Evolutionary conservation across 1,140 invertebrate species (phyloP).

Genomic region (Heliconius eleuchia): DNA sequence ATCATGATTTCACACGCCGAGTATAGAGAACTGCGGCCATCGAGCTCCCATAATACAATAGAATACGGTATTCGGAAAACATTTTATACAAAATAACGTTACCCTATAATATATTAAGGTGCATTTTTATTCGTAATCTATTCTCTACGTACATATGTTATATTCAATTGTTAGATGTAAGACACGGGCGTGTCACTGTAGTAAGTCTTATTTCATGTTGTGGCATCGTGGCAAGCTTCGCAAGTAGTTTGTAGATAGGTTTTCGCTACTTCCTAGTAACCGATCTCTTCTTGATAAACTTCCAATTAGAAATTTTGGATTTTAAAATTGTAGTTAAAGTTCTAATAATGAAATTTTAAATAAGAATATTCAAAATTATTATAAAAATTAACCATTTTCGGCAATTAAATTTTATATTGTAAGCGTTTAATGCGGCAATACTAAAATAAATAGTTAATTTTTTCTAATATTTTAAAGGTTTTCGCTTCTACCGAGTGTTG

Average conservation of each 20-base stretch:
- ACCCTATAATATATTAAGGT: conserved; percentile 68
- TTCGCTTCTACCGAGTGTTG: conserved; percentile 59
- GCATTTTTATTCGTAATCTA: conserved; percentile 73
- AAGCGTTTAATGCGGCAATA: conserved; percentile 31
- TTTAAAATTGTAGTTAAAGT: conserved; percentile 69
- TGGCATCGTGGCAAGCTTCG: conserved; percentile 74
- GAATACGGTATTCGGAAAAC: conserved; percentile 58
- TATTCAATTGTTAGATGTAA: conserved; percentile 67
- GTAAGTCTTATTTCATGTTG: conserved; percentile 73
- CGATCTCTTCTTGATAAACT: conserved; percentile 72
- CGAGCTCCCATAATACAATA: conserved; percentile 34
- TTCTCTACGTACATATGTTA: conserved; percentile 47
- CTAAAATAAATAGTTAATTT: conserved; percentile 39
- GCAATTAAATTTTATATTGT: conserved; percentile 31
- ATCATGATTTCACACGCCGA: not conserved
- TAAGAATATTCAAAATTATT: conserved; percentile 51
- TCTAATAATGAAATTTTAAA: conserved; percentile 66
- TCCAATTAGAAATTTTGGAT: conserved; percentile 74
- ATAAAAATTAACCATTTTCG: conserved; percentile 31
- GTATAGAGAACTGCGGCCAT: not conserved
- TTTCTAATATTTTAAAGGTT: conserved; percentile 47
- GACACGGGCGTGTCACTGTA: conserved; percentile 70
- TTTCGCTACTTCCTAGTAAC: conserved; percentile 77
- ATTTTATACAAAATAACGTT: conserved; percentile 59
- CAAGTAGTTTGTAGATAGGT: conserved; percentile 78